These are phyloP conservation scores for Platichthys flesus DNA, from an alignment of 2,113 vertebrate species.

Conservation along the genomic window DNA sequence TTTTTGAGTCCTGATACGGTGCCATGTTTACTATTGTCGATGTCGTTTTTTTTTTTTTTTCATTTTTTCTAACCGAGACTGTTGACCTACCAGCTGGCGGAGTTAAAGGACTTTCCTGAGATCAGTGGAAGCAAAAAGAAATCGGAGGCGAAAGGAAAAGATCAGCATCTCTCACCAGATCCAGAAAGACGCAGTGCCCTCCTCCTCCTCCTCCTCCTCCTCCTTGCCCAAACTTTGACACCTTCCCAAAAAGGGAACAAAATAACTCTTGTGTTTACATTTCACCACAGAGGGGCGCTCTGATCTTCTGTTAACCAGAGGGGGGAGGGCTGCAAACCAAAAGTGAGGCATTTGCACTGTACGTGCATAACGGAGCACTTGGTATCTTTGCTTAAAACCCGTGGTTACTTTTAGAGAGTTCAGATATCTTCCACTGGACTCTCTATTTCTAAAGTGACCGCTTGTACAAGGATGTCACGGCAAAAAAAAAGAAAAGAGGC, in stretches of 20 bases:
- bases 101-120: slow-evolving; percentile 43
- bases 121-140: slow-evolving; percentile 22
- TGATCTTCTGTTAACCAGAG: slow-evolving; percentile 33
- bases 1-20: slow-evolving; percentile 53
- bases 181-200: slow-evolving; percentile 29
- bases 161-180: slow-evolving; percentile 9
- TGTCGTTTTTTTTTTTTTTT: not conserved
- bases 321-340: slow-evolving; percentile 63
- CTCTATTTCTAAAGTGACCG: slow-evolving; percentile 14
- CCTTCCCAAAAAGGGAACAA: slow-evolving; percentile 35
- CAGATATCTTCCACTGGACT: slow-evolving; percentile 21
- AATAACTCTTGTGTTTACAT: slow-evolving; percentile 36
- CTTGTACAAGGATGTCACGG: slow-evolving; percentile 30
- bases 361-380: slow-evolving; percentile 52
- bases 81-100: slow-evolving; percentile 41
- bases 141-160: slow-evolving; percentile 30
- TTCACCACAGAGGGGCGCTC: not conserved
- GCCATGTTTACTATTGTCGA: slow-evolving; percentile 59
- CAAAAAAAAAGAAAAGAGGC: not conserved
- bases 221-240: slow-evolving; percentile 5
- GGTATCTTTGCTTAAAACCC: slow-evolving; percentile 13
- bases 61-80: slow-evolving; percentile 42
- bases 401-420: slow-evolving; percentile 18
- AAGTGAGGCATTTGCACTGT: slow-evolving; percentile 64
- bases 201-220: slow-evolving; percentile 17